Base-by-base conservation (phyloP, 2,113 vertebrate genomes). In the Catharus minimus region DNA sequence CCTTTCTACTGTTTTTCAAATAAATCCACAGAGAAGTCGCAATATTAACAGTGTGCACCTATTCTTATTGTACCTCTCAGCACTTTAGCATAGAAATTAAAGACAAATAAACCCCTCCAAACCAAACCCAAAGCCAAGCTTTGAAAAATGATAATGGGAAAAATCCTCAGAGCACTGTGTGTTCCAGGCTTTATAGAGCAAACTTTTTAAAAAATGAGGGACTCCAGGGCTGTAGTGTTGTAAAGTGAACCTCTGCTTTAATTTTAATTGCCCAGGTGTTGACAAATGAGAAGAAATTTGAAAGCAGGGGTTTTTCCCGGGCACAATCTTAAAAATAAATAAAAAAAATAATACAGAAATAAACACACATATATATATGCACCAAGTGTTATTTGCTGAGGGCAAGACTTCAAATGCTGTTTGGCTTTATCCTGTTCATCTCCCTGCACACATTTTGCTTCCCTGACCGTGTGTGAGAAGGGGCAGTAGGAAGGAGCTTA, bases 1-100 rank as follows among this genome's bases (percentile, higher is more conserved):
- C 55, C 43, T 82, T 93, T 95, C 84, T 93, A 18, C 53, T 55
- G 87, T 75, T 96, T 95, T 86, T 93, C 72, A 94, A 73, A 91
- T 93, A 92, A 93, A 89, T 65, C 79, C 68, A 46, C 33, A 44
- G 83, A 91, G 75, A 94, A 94, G 47, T 81, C 3, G 5, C 85
- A 80, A 78, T 92, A 73, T 91, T 90, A 84, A 86, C 89, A 78
- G 85, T 1, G 16, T 94, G 72, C 84, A 33, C 47, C 91, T 93
- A 88, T 96, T 95, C 57, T 74, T 83, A 53, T 78, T 68, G 75
- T 49, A 84, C 78, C 69, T 94, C 67, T 94, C 5, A 47, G 55
- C 89, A 56, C 73, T 91, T 80, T 14, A 76, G 10, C 78, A 56
- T 93, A 76, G 93, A 74, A 86, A 90, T 73, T 68, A 57, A 64